phyloP scores from a whole-genome alignment of 2,113 vertebrate species.

The Mesitornis unicolor region DNA sequence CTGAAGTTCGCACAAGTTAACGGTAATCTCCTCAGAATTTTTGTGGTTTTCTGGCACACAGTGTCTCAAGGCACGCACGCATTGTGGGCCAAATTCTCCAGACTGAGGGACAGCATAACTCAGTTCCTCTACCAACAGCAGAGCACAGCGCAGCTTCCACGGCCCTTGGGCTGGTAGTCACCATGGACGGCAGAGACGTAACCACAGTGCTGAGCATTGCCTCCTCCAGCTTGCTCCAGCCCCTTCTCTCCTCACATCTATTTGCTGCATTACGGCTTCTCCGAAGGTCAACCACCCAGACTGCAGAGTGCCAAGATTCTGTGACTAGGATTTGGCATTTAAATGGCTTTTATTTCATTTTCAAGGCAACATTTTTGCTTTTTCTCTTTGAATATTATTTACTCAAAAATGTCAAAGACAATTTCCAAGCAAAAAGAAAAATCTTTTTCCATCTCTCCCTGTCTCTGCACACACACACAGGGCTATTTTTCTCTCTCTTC shows the following conservation, averaged over 20 bases:
- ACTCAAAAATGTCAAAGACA: neutral
- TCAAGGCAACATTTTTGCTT: neutral
- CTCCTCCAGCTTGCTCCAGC: neutral
- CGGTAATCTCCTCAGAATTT: neutral
- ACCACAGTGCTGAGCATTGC: neutral
- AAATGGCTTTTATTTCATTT: neutral
- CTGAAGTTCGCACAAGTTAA: neutral
- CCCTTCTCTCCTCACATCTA: neutral
- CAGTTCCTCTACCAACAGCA: no score
- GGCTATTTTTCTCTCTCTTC: neutral
- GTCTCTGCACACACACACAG: neutral
- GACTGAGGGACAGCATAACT: neutral
- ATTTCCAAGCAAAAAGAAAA: neutral
- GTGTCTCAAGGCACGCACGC: neutral
- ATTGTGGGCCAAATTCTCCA: neutral
- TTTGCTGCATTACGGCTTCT: neutral
- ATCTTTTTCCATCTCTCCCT: neutral
- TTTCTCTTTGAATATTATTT: neutral
- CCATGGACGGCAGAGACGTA: accelerated
- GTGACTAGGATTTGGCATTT: neutral
- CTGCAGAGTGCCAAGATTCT: neutral
- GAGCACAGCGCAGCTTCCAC: no score
- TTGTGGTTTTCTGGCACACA: neutral
- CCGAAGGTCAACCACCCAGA: neutral
- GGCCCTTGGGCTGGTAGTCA: neutral